Percentiles rank a stretch among this genome's conserved stretches.
Evolutionary conservation across 2,888 invertebrate genomes (phyloP).

Genomic region (Hypercompe scribonia): DNA sequence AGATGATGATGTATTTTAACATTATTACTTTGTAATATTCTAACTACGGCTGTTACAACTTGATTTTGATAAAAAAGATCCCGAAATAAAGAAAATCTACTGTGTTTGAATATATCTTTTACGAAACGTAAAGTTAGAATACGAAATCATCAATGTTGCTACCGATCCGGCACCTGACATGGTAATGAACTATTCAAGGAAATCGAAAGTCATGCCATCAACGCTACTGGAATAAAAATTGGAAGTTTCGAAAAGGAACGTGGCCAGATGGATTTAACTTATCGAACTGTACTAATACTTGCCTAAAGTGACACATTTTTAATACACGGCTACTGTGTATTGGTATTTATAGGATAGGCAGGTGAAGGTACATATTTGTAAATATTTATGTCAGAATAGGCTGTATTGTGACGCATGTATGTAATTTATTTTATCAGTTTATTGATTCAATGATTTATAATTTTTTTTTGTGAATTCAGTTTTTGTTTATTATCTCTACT

Average conservation of each 20-base stretch:
- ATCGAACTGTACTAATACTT: background rate
- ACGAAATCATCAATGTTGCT: background rate
- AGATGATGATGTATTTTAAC: too few species aligned
- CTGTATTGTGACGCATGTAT: too few species aligned
- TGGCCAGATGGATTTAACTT: background rate
- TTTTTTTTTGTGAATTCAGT: too few species aligned
- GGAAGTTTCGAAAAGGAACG: background rate
- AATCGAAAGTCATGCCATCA: conserved; percentile 44
- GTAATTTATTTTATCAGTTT: too few species aligned
- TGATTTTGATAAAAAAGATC: background rate
- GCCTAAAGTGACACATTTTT: background rate
- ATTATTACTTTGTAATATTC: background rate
- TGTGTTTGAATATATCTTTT: background rate
- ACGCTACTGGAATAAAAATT: conserved; percentile 47
- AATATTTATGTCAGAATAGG: background rate
- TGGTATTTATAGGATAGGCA: background rate
- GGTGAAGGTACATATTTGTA: background rate
- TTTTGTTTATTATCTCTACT: too few species aligned
- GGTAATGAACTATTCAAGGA: conserved; percentile 58
- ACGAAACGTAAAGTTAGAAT: background rate
- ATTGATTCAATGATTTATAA: too few species aligned
- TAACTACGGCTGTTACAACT: background rate
- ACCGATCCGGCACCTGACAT: conserved; percentile 44
- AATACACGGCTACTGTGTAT: background rate
- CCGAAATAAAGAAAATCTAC: background rate